phyloP scores from a whole-genome alignment of 1,140 invertebrate species.

The Drosophila pruinosa region DNA sequence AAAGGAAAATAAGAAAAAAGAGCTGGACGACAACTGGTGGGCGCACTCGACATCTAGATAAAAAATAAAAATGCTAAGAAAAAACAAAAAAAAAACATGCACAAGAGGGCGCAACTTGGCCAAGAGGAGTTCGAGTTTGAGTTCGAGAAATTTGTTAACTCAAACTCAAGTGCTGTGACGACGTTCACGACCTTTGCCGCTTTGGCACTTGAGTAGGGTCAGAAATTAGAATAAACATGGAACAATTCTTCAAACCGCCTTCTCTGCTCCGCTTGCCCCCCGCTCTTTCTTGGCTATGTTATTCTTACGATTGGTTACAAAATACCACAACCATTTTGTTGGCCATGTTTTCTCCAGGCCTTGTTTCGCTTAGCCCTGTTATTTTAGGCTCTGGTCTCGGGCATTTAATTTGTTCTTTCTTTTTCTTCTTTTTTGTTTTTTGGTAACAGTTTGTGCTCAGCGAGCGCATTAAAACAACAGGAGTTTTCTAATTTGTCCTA shows the following conservation, averaged over 20 bases:
- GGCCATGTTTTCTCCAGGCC: conserved; percentile 74
- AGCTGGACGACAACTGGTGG: conserved; percentile 27
- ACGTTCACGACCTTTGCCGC: conserved; percentile 65
- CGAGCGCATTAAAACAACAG: conserved; percentile 21
- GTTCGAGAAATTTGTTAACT: conserved; percentile 9
- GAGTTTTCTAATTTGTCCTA: conserved; percentile 24
- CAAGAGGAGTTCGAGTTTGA: conserved; percentile 2
- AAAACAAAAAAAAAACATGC: conserved; percentile 1
- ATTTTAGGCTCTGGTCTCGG: conserved; percentile 58
- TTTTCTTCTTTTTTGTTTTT: conserved; percentile 43
- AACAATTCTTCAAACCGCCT: conserved; percentile 50
- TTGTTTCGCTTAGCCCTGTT: conserved; percentile 50
- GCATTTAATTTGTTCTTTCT: conserved; percentile 44
- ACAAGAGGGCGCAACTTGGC: conserved; percentile 59
- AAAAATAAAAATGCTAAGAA: conserved; percentile 31
- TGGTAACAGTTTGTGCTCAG: conserved; percentile 70
- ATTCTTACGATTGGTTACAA: conserved; percentile 81
- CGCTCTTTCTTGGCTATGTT: conserved; percentile 39
- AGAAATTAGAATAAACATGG: conserved; percentile 82
- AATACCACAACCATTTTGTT: conserved; percentile 67
- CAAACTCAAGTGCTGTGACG: conserved; percentile 71
- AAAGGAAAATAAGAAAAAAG: neutral
- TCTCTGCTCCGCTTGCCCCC: neutral
- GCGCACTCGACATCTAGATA: conserved; percentile 70
- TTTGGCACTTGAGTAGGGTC: conserved; percentile 74